Evolutionary conservation across 1,140 invertebrate species (phyloP).

Genomic region (Bombus pascuorum): DNA sequence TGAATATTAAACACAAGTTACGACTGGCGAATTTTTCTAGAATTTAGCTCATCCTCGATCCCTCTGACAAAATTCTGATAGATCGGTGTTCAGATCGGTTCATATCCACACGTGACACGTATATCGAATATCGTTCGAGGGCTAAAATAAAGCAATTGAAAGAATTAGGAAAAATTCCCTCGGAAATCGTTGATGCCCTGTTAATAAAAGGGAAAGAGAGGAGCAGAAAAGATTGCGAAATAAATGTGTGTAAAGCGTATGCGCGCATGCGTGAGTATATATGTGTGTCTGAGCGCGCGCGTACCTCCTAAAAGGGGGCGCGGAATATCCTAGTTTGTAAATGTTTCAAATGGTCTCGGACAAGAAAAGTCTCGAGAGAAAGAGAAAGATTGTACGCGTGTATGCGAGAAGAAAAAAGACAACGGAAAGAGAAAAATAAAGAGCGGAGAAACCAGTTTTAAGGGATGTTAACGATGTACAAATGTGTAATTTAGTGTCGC

Average conservation of each 20-base stretch:
- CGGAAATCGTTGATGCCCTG: background rate
- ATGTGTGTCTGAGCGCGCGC: background rate
- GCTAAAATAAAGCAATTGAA: background rate
- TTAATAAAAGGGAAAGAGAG: background rate
- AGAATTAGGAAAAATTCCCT: background rate
- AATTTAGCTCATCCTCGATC: constrained; percentile 17
- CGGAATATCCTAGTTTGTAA: constrained; percentile 35
- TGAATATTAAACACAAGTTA: background rate
- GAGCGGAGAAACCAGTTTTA: constrained; percentile 46
- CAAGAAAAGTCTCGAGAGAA: background rate
- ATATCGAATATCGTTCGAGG: constrained; percentile 3
- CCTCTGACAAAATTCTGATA: background rate
- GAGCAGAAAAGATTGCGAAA: background rate
- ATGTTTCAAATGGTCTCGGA: constrained; percentile 25
- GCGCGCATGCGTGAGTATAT: background rate
- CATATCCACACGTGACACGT: constrained; percentile 22
- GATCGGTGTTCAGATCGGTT: background rate
- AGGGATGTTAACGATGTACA: constrained; percentile 73
- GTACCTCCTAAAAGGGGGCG: no score
- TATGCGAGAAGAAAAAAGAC: background rate
- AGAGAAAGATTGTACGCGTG: background rate
- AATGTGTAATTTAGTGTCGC: constrained; percentile 76
- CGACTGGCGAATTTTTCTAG: background rate
- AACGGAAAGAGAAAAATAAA: background rate
- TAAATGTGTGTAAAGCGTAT: background rate